Evolutionary conservation across 2,797 vertebrate species (phyloP), one percentile per base, ranked within the genome.

Genomic region (Xenopus petersii): DNA sequence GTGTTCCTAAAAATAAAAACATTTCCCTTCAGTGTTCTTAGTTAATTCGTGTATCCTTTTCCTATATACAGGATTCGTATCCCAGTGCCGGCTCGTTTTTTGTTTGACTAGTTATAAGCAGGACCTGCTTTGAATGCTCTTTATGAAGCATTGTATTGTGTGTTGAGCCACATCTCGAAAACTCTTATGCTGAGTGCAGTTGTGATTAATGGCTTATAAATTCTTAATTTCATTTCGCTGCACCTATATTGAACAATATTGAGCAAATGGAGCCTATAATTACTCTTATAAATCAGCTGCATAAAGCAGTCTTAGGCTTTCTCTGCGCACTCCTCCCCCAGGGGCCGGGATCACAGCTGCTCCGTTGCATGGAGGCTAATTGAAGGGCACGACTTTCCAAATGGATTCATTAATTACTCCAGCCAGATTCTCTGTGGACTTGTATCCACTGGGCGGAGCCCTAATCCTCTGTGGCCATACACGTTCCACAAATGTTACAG

Each of bases 401-500:
- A 87, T 86, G 87, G 87, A 88, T 91, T 89, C 88, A 89, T 90
- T 91, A 87, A 87, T 91, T 89, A 90, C 89, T 86, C 82, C 86
- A 76, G 12, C 83, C 85, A 82, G 85, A 83, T 89, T 86, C 84
- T 89, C 83, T 75, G 75, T 81, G 83, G 84, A 79, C 82, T 82
- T 83, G 81, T 86, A 5, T 82, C 81, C 87, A 79, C 46, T 72
- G 72, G 82, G 81, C 80, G 79, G 84, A 79, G 17, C 61, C 3
- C 8, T 30, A 74, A 61, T 51, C 54, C 64, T 46, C 60, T 12
- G 58, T 62, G 24, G 81, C 77, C 21, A 15, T 70, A 64, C 63
- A 65, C 30, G 71, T 83, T 79, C 55, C 75, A 71, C 55, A 81
- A 82, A 80, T 68, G 74, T 80, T 82, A 81, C 33, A 82, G 69